Evolutionary conservation across 2,888 invertebrate genomes (phyloP).

Genomic region (Slavum lentiscoides): DNA sequence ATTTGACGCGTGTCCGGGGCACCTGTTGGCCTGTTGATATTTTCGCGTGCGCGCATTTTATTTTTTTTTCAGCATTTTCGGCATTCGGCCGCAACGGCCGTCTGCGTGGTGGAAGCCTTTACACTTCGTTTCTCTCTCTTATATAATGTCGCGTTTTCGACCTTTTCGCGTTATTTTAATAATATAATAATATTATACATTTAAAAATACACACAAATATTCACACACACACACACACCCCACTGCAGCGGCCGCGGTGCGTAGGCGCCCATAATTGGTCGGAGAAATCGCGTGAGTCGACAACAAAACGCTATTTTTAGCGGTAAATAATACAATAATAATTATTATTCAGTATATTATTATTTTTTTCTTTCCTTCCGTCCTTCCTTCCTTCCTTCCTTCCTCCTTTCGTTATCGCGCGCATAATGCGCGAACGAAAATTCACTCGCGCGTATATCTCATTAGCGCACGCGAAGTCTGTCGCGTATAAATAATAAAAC

Average conservation of each 20-base stretch:
- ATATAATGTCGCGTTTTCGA: no score
- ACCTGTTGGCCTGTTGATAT: no score
- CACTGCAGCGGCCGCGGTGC: no score
- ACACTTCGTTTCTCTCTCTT: no score
- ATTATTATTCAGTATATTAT: background rate
- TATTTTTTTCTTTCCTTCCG: no score
- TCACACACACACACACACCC: background rate
- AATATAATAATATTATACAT: no score
- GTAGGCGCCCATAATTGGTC: background rate
- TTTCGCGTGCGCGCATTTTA: no score
- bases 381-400: background rate
- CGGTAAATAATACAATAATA: slow-evolving; percentile 17
- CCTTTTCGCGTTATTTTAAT: no score
- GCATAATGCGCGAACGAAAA: background rate
- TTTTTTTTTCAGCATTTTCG: no score
- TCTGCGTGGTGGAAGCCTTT: no score
- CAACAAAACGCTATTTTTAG: background rate
- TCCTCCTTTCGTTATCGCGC: background rate
- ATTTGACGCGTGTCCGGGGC: no score
- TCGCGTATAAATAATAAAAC: background rate
- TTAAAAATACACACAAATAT: background rate
- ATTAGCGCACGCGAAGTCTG: slow-evolving; percentile 48
- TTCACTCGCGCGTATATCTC: background rate
- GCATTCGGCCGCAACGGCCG: no score
- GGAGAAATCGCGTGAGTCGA: slow-evolving; percentile 32